Conservation (phyloP, 2,113 vertebrate species). For the Myrmophylax atrothorax region DNA sequence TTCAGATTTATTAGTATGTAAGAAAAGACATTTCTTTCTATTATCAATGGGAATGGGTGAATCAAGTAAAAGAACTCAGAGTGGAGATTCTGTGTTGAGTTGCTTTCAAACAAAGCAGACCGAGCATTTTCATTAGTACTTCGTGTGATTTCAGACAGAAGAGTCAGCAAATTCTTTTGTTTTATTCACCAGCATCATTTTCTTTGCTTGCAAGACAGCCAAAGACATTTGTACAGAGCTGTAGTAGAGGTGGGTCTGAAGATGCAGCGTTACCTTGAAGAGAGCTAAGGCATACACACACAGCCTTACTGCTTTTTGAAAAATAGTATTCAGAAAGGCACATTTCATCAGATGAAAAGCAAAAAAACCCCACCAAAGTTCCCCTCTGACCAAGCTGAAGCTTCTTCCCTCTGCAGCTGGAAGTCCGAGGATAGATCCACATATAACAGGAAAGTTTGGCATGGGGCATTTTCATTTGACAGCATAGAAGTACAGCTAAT, state of each 20-base stretch:
- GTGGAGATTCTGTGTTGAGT: background rate
- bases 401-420: background rate
- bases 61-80: slow-evolving; percentile 50
- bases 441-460: background rate
- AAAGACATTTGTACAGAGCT: background rate
- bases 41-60: slow-evolving; percentile 40
- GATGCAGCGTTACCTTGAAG: fast-evolving
- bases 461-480: background rate
- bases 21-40: slow-evolving; percentile 62
- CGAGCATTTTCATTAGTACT: slow-evolving; percentile 7
- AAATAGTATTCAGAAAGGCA: background rate
- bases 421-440: background rate
- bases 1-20: slow-evolving; percentile 65
- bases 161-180: slow-evolving; percentile 29
- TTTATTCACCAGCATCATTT: slow-evolving; percentile 25
- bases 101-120: slow-evolving; percentile 20
- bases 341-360: background rate
- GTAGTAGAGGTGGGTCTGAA: background rate
- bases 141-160: background rate
- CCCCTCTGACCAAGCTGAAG: background rate
- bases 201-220: background rate
- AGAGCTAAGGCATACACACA: background rate
- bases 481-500: background rate
- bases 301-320: background rate
- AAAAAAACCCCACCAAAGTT: background rate